Conservation (phyloP, 2,113 vertebrate genomes). For the Bombycilla garrulus region DNA sequence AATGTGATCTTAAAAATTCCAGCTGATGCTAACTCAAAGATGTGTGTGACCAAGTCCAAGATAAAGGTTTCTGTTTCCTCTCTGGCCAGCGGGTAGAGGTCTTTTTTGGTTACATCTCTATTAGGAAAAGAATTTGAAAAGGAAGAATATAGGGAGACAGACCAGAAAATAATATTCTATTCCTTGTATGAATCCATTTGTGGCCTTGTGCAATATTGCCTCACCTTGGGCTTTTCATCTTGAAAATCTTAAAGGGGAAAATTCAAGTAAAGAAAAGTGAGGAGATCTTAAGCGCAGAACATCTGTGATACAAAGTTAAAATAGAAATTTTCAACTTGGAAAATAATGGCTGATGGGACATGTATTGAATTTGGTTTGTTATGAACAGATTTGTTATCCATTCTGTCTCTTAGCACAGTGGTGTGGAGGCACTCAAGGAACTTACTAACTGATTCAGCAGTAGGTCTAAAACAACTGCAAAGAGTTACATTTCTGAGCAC, state of each 20-base stretch:
- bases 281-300: background rate
- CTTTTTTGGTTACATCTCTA: background rate
- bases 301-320: background rate
- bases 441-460: background rate
- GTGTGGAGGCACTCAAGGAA: background rate
- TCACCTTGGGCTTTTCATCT: background rate
- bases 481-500: background rate
- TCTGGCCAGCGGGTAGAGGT: background rate
- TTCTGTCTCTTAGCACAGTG: background rate
- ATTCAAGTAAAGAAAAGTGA: background rate
- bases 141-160: background rate
- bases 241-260: background rate
- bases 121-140: background rate
- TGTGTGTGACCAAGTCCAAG: background rate
- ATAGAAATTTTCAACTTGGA: background rate
- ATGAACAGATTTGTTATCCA: background rate
- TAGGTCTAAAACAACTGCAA: background rate
- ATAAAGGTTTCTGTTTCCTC: background rate
- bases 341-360: background rate
- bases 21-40: background rate
- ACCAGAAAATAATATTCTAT: background rate
- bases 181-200: background rate
- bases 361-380: background rate
- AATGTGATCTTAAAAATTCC: background rate
- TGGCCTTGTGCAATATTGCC: background rate